Conservation (phyloP, 2,888 invertebrate genomes). For the Lamellibrachia columna region DNA sequence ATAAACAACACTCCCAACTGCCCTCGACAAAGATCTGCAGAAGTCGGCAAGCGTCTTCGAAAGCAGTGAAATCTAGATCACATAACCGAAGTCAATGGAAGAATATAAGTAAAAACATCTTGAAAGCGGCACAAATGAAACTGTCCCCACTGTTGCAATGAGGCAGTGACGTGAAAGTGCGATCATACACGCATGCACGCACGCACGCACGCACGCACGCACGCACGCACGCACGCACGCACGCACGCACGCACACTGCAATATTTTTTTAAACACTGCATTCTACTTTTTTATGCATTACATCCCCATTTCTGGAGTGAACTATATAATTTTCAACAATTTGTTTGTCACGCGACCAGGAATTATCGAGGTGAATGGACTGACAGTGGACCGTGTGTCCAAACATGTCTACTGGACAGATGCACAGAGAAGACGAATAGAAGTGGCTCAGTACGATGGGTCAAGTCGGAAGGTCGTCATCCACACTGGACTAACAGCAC, state of each 20-base stretch:
- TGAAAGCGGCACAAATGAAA: no score
- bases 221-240: conserved; percentile 6
- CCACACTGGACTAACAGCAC: conserved; percentile 29
- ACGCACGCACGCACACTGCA: not conserved
- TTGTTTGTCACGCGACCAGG: conserved; percentile 24
- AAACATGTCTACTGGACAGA: conserved; percentile 61
- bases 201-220: not conserved
- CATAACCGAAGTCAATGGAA: not conserved
- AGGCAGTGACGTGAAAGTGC: no score
- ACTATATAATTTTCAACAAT: not conserved
- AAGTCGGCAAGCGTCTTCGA: no score
- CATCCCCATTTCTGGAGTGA: not conserved
- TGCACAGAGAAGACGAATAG: conserved; percentile 47
- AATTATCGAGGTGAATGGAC: conserved; percentile 49
- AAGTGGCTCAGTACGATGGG: conserved; percentile 57
- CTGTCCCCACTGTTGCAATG: no score
- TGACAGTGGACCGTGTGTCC: conserved; percentile 58
- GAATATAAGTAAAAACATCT: no score
- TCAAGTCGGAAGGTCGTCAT: conserved; percentile 46
- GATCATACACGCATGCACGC: not conserved
- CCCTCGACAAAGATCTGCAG: no score
- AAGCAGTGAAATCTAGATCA: no score
- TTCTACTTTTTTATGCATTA: not conserved
- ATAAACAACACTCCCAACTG: no score
- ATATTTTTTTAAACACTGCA: no score